phyloP scores from a whole-genome alignment of 2,797 vertebrate species.

The Acridotheres tristis region DNA sequence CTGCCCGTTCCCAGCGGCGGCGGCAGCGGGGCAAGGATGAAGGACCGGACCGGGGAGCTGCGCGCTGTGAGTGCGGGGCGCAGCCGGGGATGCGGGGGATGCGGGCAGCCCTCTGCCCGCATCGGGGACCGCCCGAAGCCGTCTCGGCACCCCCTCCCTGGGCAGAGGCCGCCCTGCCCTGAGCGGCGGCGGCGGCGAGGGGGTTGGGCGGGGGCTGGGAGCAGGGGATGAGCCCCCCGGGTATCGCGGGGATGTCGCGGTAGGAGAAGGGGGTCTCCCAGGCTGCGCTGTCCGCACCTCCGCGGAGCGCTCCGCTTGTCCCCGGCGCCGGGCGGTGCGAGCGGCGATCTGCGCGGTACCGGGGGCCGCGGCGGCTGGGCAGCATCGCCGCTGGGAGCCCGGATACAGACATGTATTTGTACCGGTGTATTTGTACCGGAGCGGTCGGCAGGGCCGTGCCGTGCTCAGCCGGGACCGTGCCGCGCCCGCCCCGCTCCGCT shows the following conservation, averaged over 20 bases:
- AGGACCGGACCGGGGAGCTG: slow-evolving; percentile 51
- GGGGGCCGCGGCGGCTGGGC: neutral
- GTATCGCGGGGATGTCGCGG: neutral
- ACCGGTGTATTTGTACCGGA: neutral
- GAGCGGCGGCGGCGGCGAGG: neutral
- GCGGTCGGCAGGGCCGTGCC: neutral
- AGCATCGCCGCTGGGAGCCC: neutral
- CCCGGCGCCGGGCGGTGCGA: neutral
- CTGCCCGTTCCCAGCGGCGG: neutral
- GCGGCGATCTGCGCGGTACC: neutral
- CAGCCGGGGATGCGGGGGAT: neutral
- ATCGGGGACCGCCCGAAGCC: neutral
- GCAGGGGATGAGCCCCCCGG: neutral
- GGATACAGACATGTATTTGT: neutral
- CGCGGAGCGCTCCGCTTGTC: neutral
- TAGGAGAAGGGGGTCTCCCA: neutral
- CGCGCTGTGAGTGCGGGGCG: slow-evolving; percentile 26
- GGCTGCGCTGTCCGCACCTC: neutral
- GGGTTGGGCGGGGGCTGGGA: neutral
- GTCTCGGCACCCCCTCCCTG: neutral
- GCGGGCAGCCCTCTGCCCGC: neutral
- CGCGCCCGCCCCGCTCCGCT: neutral
- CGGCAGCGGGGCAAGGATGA: slow-evolving; percentile 12
- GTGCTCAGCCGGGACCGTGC: neutral
- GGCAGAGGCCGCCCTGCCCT: neutral